Percentiles rank a stretch among this genome's conserved stretches.
phyloP scores from a whole-genome alignment of 2,888 invertebrate genomes.

The Volucella zonaria region DNA sequence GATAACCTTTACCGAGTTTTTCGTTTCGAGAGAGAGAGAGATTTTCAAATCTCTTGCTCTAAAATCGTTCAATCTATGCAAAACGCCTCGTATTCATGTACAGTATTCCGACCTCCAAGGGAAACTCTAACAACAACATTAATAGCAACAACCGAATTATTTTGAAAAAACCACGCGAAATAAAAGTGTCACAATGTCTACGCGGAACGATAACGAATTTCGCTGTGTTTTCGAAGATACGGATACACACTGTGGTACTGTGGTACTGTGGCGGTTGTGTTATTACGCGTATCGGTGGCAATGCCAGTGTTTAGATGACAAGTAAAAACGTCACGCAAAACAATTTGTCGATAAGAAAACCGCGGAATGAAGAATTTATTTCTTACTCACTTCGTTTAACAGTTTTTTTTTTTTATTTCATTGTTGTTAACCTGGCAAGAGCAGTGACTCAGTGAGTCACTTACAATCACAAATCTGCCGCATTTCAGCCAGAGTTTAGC shows the following conservation, averaged over 20 bases:
- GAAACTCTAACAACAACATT: no score
- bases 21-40: conserved; percentile 8
- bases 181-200: conserved; percentile 36
- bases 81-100: no score
- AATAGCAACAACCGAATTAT: no score
- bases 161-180: conserved; percentile 40
- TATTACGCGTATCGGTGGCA: no score
- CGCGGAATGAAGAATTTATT: conserved; percentile 1
- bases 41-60: conserved; percentile 34
- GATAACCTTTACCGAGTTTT: conserved; percentile 51
- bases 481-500: neutral
- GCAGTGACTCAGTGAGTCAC: conserved; percentile 41
- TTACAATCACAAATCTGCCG: neutral
- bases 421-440: conserved; percentile 43
- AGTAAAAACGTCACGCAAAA: conserved; percentile 56
- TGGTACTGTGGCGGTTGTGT: conserved; percentile 5
- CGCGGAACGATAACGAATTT: conserved; percentile 56
- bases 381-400: conserved; percentile 41
- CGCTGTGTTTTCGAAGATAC: conserved; percentile 19
- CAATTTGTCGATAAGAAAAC: conserved; percentile 54
- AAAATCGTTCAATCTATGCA: no score
- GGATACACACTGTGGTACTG: conserved; percentile 17
- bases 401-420: neutral
- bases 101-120: no score
- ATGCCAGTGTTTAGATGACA: conserved; percentile 46